Base-by-base conservation (phyloP, 2,888 invertebrate species). In the Tachina grossa region DNA sequence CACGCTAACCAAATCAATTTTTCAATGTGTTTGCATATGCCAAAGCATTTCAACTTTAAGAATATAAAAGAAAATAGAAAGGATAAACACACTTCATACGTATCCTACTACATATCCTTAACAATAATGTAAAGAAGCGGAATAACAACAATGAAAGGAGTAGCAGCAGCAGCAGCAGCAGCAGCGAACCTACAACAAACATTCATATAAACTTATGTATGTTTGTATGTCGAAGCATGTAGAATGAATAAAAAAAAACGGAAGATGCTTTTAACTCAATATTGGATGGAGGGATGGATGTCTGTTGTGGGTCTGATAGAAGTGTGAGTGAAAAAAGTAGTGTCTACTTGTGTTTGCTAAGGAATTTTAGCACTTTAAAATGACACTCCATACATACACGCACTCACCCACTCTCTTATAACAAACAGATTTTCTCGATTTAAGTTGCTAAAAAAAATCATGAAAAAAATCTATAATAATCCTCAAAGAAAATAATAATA, bases 21-120 rank as follows among this genome's bases (percentile, higher is more conserved):
- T 80, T 79, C 76, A 79, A 77, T 83, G 79, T 85, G 85, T 85
- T 83, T 85, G 85, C 83, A 80, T 85, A 85, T 85, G 77, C 82
- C 85, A 85, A 75, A 85, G 82, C 77, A 82, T 85, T 76, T 79
- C 55, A 76, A 61, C 71, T 71, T 65, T 57, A 45, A 83, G 49
- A 9, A 49, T 51, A 53, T 11, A 72, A 77, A 75, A 43, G 22
- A 74, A 79, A 78, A 82, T 63, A 61, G 61, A 75, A 83, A 79
- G 83, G 83, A 80, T 85, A 83, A 85, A 85, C 85, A 77, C 43
- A 82, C 85, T 78, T 74, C 51, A 82, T 69, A 77, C 79, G 76
- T 72, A 83, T 83, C 83, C 77, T 72, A 19, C 72, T 72, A 72
- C 83, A 85, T 55, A 80, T 80, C 79, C 83, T 83, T 76, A 63